phyloP scores from a whole-genome alignment of 2,113 vertebrate genomes.

The Percina caprodes region DNA sequence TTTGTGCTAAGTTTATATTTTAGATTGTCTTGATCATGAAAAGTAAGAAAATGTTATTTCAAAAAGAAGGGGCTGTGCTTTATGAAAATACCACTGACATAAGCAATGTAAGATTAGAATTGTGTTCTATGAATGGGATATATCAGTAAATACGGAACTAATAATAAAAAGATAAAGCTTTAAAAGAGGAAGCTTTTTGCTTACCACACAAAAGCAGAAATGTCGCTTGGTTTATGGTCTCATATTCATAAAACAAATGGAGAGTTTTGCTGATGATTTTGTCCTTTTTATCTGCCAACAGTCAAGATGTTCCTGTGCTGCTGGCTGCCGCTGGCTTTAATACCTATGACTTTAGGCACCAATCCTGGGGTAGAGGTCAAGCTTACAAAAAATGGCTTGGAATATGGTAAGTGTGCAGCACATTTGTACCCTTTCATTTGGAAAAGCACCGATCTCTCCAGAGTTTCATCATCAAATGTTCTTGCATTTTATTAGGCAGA shows the following conservation, averaged over 20 bases:
- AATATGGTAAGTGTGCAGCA: conserved; percentile 76
- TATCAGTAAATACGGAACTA: background rate
- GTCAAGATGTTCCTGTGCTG: conserved; percentile 67
- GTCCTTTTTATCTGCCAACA: conserved; percentile 25
- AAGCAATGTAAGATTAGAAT: background rate
- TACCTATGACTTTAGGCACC: conserved; percentile 36
- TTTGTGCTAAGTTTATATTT: too few relatives aligned
- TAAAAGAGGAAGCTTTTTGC: background rate
- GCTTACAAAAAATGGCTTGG: conserved; percentile 80
- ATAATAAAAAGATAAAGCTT: background rate
- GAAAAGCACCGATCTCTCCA: too few relatives aligned
- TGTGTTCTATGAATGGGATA: background rate
- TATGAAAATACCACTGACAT: background rate
- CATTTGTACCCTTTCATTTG: background rate
- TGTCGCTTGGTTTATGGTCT: background rate
- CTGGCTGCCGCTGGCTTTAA: conserved; percentile 59
- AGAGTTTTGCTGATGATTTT: background rate
- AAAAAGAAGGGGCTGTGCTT: background rate
- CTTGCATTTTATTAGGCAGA: conserved; percentile 57
- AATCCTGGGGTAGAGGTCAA: conserved; percentile 80
- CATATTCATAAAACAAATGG: background rate
- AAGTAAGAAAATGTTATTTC: too few relatives aligned
- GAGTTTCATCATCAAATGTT: background rate
- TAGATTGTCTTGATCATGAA: background rate
- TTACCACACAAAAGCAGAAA: background rate